Base-by-base conservation (phyloP, 2,888 invertebrate genomes). In the Noctua janthe region DNA sequence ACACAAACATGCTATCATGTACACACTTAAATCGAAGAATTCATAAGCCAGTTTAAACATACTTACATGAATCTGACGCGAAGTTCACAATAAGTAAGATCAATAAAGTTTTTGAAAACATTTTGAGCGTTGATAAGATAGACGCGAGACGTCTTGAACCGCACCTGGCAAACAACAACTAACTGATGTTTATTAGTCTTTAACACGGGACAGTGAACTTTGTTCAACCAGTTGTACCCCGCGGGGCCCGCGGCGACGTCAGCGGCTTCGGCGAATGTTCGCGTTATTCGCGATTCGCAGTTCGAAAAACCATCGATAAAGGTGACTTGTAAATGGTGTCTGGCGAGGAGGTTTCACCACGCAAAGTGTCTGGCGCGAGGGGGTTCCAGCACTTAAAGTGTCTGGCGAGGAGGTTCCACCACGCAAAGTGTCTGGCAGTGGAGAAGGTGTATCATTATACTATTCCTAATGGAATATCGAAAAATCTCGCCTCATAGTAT, bases 21-120 rank as follows among this genome's bases (percentile, higher is more conserved):
- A 47, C 35, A 17, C 17, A 77, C n/a, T 56, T 54, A 20, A 35
- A 29, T 29, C 29, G 29, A 29, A 29, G 29, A 29, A 29, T 29
- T 29, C 29, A 29, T 7, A 54, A 43, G 13, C 13, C 43, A 67
- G 13, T 17, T 47, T 17, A 51, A 47, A 54, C 20, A 13, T 78
- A 87, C 88, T 88, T 75, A 88, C 88, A 35, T 75, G 88, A 76
- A 69, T 78, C 67, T 13, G 71, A 67, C 15, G 72, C 43, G 64
- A 73, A 70, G 54, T 35, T 75, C 47, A 88, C 62, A 64, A 83
- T 29, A 49, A 86, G 23, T 29, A 88, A 70, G 13, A 83, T 56
- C 1, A 84, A 79, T 1, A 85, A 79, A 29, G 23, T 75, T 83
- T 77, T 82, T 0, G 72, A 71, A 78, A 20, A 76, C 83, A 87